phyloP scores from a whole-genome alignment of 2,113 vertebrate species.

The Larimichthys crocea region DNA sequence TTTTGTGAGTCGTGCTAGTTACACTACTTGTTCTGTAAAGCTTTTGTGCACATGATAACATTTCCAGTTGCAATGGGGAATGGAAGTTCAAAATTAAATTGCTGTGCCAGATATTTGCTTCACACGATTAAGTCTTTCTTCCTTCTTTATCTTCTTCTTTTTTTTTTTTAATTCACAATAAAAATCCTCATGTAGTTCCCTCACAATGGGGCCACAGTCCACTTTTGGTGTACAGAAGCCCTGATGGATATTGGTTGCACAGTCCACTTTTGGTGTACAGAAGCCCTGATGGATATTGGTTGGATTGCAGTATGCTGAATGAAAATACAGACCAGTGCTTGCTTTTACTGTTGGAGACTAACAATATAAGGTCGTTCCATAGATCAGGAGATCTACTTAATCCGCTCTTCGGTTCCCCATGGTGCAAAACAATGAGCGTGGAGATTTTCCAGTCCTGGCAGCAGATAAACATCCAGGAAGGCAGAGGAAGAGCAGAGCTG shows the following conservation, averaged over 20 bases:
- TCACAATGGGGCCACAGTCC: conserved; percentile 1
- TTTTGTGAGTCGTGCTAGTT: background rate
- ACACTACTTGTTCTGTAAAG: background rate
- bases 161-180: background rate
- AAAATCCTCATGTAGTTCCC: background rate
- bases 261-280: no score
- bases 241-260: conserved; percentile 41
- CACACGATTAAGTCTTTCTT: background rate
- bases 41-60: background rate
- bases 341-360: conserved; percentile 55
- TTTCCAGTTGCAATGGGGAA: background rate
- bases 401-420: conserved; percentile 52
- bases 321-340: conserved; percentile 32
- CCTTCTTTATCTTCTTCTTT: no score
- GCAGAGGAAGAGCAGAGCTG: conserved; percentile 59
- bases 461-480: conserved; percentile 75
- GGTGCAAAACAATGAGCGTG: conserved; percentile 58
- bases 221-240: background rate
- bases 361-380: conserved; percentile 62
- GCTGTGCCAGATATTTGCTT: background rate
- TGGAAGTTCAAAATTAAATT: background rate
- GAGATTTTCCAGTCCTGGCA: conserved; percentile 70
- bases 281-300: conserved; percentile 32
- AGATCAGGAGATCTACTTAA: conserved; percentile 73
- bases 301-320: conserved; percentile 40